Evolutionary conservation across 2,888 invertebrate genomes (phyloP).

Genomic region (Drosophila phalerata): DNA sequence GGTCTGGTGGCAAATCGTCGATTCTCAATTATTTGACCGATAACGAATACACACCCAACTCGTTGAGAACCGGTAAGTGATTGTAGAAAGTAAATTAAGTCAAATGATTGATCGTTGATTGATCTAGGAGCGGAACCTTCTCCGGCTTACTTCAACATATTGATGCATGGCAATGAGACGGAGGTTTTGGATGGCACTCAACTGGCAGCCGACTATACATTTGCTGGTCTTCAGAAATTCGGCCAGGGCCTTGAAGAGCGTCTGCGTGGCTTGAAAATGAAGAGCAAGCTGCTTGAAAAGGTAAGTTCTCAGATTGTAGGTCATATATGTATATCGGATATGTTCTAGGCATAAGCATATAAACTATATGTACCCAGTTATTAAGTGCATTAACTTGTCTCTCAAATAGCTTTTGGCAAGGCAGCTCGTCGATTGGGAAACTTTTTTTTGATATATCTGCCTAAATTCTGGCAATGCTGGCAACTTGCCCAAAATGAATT

Average conservation of each 20-base stretch:
- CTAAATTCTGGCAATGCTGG: constrained; percentile 45
- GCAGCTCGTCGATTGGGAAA: constrained; percentile 71
- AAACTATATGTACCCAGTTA: constrained; percentile 16
- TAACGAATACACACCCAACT: constrained; percentile 93
- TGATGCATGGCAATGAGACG: constrained; percentile 94
- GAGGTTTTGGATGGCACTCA: constrained; percentile 96
- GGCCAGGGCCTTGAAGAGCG: constrained; percentile 97
- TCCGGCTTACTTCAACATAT: constrained; percentile 95
- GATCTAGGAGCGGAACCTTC: constrained; percentile 95
- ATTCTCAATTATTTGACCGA: constrained; percentile 96
- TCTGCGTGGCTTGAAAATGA: constrained; percentile 92
- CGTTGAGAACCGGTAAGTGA: constrained; percentile 92
- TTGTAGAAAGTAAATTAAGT: not conserved
- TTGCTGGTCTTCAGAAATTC: constrained; percentile 97
- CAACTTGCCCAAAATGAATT: constrained; percentile 62
- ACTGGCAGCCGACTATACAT: constrained; percentile 97
- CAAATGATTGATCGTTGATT: not conserved
- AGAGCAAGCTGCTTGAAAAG: constrained; percentile 94
- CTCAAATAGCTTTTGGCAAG: constrained; percentile 66
- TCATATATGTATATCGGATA: not conserved
- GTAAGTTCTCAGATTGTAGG: constrained; percentile 85
- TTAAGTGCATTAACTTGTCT: constrained; percentile 69
- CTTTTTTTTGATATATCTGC: constrained; percentile 47
- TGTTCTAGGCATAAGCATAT: not conserved
- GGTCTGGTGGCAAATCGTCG: constrained; percentile 98